Conservation (phyloP, 2,888 invertebrate genomes). For the Dryocosmus kuriphilus region DNA sequence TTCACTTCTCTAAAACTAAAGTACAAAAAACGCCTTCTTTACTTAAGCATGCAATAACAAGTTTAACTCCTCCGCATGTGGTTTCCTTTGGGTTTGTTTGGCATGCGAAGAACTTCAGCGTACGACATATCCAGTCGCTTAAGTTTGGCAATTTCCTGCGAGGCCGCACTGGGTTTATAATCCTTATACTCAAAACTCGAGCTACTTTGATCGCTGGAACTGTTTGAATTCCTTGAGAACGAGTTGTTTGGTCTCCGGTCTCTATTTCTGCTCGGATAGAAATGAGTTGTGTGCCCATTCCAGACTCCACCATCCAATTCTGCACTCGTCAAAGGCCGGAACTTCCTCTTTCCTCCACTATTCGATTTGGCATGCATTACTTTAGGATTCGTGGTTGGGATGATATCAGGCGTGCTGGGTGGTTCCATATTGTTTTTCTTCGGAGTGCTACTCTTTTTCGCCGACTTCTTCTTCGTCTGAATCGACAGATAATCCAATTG, state of each 20-base stretch:
- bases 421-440: slow-evolving; percentile 55
- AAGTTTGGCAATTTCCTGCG: slow-evolving; percentile 89
- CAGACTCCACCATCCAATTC: slow-evolving; percentile 78
- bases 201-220: slow-evolving; percentile 48
- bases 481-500: slow-evolving; percentile 87
- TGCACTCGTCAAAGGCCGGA: slow-evolving; percentile 78
- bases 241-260: slow-evolving; percentile 64
- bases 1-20: slow-evolving; percentile 22
- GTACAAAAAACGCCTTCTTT: background rate
- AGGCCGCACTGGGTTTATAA: slow-evolving; percentile 85
- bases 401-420: slow-evolving; percentile 66
- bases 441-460: slow-evolving; percentile 82
- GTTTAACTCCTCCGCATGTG: slow-evolving; percentile 54
- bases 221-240: slow-evolving; percentile 41
- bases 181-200: slow-evolving; percentile 65
- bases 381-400: slow-evolving; percentile 84
- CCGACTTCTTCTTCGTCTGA: slow-evolving; percentile 79
- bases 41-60: too few species aligned
- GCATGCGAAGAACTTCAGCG: slow-evolving; percentile 89
- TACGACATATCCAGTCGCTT: slow-evolving; percentile 90
- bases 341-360: slow-evolving; percentile 80
- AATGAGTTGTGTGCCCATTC: slow-evolving; percentile 86
- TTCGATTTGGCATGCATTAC: slow-evolving; percentile 80
- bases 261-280: slow-evolving; percentile 78
- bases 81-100: slow-evolving; percentile 79